Percentiles rank a stretch among this genome's conserved stretches.
phyloP scores from a whole-genome alignment of 2,888 invertebrate species.

The Papilio elwesi region DNA sequence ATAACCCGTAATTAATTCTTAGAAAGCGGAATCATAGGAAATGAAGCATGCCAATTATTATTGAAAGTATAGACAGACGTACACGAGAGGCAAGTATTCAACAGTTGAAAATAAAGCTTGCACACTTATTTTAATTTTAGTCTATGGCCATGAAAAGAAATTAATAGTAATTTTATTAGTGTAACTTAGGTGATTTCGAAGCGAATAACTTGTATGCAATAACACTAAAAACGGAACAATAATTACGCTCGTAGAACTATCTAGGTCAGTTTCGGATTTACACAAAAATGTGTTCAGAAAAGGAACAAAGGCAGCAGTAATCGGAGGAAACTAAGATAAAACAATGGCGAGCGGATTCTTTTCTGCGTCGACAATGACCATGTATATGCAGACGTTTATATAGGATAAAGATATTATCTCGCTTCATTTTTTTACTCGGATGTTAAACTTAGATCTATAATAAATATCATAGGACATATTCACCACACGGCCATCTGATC shows the following conservation, averaged over 20 bases:
- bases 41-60: too few species aligned
- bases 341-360: constrained; percentile 39
- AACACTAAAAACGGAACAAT: constrained; percentile 39
- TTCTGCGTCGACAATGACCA: constrained; percentile 36
- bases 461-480: too few species aligned
- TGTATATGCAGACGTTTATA: constrained; percentile 31
- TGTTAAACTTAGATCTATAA: neutral
- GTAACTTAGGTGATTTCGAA: constrained; percentile 17
- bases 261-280: constrained; percentile 41
- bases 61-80: too few species aligned
- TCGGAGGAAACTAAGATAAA: constrained; percentile 41
- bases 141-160: too few species aligned
- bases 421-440: neutral
- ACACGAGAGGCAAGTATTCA: too few species aligned
- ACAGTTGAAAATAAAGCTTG: too few species aligned
- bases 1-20: too few species aligned
- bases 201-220: constrained; percentile 34
- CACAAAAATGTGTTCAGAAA: constrained; percentile 40
- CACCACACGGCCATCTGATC: too few species aligned
- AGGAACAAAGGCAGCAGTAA: constrained; percentile 39
- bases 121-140: too few species aligned
- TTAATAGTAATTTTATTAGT: neutral
- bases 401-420: constrained; percentile 30
- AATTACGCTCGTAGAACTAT: constrained; percentile 40
- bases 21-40: too few species aligned